A percentile compares a stretch with the other conserved stretches of the same genome.
Evolutionary conservation across 2,888 invertebrate genomes (phyloP).

Genomic region (Polydrusus tereticollis): DNA sequence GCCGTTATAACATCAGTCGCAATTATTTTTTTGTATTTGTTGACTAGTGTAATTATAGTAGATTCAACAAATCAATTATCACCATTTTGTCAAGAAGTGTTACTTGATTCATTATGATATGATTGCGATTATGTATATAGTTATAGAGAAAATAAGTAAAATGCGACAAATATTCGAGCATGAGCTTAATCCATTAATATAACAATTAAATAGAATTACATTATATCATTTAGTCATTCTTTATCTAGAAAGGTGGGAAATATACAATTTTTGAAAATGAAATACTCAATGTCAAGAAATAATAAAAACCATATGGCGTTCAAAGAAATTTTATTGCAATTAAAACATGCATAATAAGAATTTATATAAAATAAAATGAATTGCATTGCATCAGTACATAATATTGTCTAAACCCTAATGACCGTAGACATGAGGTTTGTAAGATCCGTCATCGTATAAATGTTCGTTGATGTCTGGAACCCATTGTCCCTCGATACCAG

Average conservation of each 20-base stretch:
- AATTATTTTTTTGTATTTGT: too few species aligned
- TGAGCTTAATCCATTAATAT: too few species aligned
- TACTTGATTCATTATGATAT: background rate
- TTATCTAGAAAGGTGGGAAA: too few species aligned
- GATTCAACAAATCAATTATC: background rate
- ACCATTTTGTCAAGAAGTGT: background rate
- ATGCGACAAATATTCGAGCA: too few species aligned
- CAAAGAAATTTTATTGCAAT: conserved; percentile 32
- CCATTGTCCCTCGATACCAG: conserved; percentile 54
- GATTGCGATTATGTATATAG: background rate
- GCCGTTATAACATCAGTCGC: too few species aligned
- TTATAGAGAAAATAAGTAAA: too few species aligned
- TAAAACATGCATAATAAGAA: background rate
- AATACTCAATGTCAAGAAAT: background rate
- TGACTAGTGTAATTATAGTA: too few species aligned
- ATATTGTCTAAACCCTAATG: conserved; percentile 40
- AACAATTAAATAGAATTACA: too few species aligned
- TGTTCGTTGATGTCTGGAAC: conserved; percentile 56
- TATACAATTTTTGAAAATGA: too few species aligned
- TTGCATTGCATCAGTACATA: conserved; percentile 14
- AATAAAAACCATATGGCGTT: conserved; percentile 16
- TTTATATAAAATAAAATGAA: conserved; percentile 7
- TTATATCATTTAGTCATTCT: too few species aligned
- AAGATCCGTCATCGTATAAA: conserved; percentile 59
- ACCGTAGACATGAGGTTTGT: conserved; percentile 55